phyloP scores from a whole-genome alignment of 2,888 invertebrate species.

The Apodemia hepburni region DNA sequence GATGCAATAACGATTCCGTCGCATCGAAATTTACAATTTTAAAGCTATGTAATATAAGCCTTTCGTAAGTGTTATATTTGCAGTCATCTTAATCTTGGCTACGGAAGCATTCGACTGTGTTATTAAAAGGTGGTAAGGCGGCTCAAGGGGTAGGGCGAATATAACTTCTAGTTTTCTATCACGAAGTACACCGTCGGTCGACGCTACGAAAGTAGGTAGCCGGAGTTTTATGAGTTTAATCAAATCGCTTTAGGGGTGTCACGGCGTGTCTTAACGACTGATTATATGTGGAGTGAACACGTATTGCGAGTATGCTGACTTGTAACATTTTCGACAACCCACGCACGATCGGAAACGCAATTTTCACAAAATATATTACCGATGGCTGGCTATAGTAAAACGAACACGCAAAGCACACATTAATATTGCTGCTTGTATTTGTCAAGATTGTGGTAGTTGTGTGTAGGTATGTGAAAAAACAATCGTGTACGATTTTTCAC shows the following conservation, averaged over 20 bases:
- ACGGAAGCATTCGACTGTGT: conserved; percentile 69
- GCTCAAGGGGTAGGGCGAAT: conserved; percentile 50
- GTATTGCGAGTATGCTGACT: conserved; percentile 61
- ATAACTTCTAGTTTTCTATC: conserved; percentile 57
- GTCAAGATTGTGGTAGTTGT: conserved; percentile 3
- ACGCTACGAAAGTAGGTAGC: conserved; percentile 40
- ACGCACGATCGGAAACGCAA: conserved; percentile 37
- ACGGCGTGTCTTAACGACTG: conserved; percentile 58
- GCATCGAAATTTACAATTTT: conserved; percentile 12
- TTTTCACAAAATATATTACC: conserved; percentile 33
- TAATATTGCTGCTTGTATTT: conserved; percentile 19
- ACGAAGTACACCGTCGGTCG: conserved; percentile 33
- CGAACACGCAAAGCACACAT: conserved; percentile 26
- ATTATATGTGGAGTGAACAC: conserved; percentile 58
- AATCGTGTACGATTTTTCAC: conserved; percentile 12
- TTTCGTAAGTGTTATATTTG: conserved; percentile 53
- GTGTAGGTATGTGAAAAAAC: conserved; percentile 9
- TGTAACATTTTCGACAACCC: conserved; percentile 33
- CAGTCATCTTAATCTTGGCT: conserved; percentile 62
- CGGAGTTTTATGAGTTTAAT: conserved; percentile 74
- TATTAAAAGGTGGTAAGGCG: conserved; percentile 65
- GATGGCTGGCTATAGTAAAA: conserved; percentile 16
- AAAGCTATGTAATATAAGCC: conserved; percentile 32
- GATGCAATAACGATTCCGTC: conserved; percentile 6
- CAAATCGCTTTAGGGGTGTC: conserved; percentile 69